Evolutionary conservation across 2,888 invertebrate genomes (phyloP).

Genomic region (Pyralis farinalis): DNA sequence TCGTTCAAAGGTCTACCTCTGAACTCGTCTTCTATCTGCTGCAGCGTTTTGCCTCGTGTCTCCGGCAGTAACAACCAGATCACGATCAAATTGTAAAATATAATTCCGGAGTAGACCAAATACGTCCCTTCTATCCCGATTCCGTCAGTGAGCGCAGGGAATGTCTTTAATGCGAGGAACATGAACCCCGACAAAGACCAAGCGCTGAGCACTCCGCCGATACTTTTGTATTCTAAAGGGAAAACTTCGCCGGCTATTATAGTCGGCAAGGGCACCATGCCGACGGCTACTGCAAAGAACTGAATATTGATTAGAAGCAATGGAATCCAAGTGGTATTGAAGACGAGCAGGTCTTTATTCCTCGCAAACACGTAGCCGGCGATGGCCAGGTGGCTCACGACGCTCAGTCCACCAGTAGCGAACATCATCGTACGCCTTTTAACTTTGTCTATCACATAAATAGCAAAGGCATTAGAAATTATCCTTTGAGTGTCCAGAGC

Average conservation of each 20-base stretch:
- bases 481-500: constrained; percentile 82
- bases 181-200: constrained; percentile 75
- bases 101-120: constrained; percentile 71
- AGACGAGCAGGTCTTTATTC: constrained; percentile 29
- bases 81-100: constrained; percentile 72
- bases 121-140: constrained; percentile 81
- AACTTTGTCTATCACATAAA: constrained; percentile 79
- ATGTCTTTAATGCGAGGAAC: constrained; percentile 83
- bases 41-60: constrained; percentile 83
- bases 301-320: constrained; percentile 74
- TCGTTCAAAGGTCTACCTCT: constrained; percentile 43
- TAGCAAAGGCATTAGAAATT: constrained; percentile 78
- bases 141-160: constrained; percentile 68
- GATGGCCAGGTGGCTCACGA: constrained; percentile 74
- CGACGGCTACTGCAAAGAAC: constrained; percentile 77
- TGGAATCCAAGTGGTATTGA: constrained; percentile 61
- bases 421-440: constrained; percentile 82
- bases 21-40: constrained; percentile 83
- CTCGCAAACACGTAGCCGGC: constrained; percentile 58
- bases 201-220: constrained; percentile 82
- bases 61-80: constrained; percentile 82
- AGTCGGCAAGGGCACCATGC: constrained; percentile 84
- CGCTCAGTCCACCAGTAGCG: constrained; percentile 79
- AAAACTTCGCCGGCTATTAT: constrained; percentile 86
- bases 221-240: constrained; percentile 78